phyloP scores from a whole-genome alignment of 2,888 invertebrate species.

The Andrena chrysosceles region DNA sequence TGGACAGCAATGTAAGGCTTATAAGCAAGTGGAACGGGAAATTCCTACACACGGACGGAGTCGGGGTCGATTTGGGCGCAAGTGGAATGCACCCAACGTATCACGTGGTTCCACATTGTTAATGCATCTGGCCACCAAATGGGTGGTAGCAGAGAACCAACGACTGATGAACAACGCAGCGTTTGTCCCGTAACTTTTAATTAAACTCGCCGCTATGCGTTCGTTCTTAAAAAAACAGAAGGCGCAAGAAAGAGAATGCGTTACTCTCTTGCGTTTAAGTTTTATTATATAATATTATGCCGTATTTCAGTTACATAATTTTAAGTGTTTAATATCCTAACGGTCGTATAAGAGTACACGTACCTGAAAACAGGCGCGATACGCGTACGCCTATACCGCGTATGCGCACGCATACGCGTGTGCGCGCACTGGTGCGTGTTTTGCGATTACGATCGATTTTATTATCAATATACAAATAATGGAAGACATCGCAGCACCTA shows the following conservation, averaged over 20 bases:
- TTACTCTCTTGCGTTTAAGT: constrained; percentile 49
- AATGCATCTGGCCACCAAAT: too few relatives aligned
- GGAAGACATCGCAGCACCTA: constrained; percentile 81
- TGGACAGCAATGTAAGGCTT: too few relatives aligned
- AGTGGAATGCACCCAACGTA: too few relatives aligned
- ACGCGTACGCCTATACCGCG: constrained; percentile 36
- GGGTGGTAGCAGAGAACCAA: too few relatives aligned
- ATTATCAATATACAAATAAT: constrained; percentile 82
- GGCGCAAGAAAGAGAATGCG: background rate
- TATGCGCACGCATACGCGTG: constrained; percentile 7
- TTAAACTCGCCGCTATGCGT: too few relatives aligned
- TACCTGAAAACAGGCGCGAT: constrained; percentile 17
- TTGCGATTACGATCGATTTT: constrained; percentile 69
- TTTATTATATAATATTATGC: constrained; percentile 67
- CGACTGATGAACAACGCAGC: too few relatives aligned
- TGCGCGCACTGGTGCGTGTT: constrained; percentile 52
- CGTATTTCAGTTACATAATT: constrained; percentile 64
- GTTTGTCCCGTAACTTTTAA: too few relatives aligned
- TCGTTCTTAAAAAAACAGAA: too few relatives aligned
- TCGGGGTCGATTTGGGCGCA: too few relatives aligned
- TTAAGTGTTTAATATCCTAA: constrained; percentile 57
- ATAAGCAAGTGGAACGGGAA: too few relatives aligned
- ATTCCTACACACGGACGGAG: too few relatives aligned
- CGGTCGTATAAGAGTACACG: constrained; percentile 34
- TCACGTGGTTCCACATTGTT: too few relatives aligned